Evolutionary conservation across 2,797 vertebrate genomes (phyloP).

Genomic region (Thunnus albacares): DNA sequence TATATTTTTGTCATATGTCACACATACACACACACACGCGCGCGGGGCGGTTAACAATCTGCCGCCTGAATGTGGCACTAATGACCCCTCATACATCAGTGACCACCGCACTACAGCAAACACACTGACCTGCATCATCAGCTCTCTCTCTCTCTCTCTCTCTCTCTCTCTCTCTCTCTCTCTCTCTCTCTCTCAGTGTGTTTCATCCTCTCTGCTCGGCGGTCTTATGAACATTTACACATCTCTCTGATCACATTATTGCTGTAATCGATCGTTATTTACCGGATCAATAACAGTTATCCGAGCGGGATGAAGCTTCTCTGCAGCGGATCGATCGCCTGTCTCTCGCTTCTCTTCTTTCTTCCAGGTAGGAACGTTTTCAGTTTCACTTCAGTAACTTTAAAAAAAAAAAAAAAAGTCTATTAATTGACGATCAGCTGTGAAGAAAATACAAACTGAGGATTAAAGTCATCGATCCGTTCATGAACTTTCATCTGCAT

Average conservation of each 20-base stretch:
- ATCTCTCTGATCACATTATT: neutral
- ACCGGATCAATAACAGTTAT: constrained; percentile 18
- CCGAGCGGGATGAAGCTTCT: constrained; percentile 56
- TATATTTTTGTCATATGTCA: no score
- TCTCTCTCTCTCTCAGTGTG: constrained; percentile 3
- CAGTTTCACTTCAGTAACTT: neutral
- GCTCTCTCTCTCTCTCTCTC: neutral
- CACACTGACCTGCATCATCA: neutral
- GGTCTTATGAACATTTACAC: neutral
- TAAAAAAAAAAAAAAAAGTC: neutral
- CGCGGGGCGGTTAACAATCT: neutral
- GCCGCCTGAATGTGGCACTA: constrained; percentile 43
- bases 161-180: neutral
- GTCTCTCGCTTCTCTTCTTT: constrained; percentile 51
- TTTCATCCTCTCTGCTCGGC: constrained; percentile 1
- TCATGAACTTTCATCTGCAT: neutral
- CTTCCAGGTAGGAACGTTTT: constrained; percentile 62
- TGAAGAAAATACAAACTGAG: neutral
- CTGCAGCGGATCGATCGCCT: constrained; percentile 11
- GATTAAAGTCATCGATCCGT: neutral
- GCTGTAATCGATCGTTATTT: neutral
- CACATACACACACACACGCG: no score
- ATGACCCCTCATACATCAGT: constrained; percentile 35
- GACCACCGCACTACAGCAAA: constrained; percentile 41
- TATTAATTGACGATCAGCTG: neutral